phyloP scores from a whole-genome alignment of 2,888 invertebrate genomes.

The Penaeus monodon region DNA sequence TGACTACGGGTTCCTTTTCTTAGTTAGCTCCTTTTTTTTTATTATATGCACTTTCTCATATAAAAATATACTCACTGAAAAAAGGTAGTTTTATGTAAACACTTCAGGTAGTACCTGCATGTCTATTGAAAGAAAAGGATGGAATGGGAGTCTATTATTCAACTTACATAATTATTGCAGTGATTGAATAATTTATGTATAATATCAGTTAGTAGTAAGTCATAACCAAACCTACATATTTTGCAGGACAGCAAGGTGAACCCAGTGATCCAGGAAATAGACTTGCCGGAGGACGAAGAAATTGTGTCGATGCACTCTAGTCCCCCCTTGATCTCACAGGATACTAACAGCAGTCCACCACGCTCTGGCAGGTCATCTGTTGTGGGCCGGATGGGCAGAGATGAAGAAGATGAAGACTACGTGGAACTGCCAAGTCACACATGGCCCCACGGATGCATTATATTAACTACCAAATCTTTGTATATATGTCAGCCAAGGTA shows the following conservation, averaged over 20 bases:
- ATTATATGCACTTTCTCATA: no score
- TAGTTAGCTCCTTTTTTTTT: no score
- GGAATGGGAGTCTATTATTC: no score
- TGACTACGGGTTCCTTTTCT: no score
- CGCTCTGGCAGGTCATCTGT: slow-evolving; percentile 67
- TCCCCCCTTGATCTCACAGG: slow-evolving; percentile 68
- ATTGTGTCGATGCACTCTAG: slow-evolving; percentile 73
- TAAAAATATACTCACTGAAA: no score
- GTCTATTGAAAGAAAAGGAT: no score
- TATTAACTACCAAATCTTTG: slow-evolving; percentile 76
- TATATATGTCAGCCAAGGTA: slow-evolving; percentile 76
- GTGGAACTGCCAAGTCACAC: slow-evolving; percentile 68
- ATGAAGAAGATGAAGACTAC: slow-evolving; percentile 59
- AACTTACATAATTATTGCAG: no score
- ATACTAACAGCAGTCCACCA: slow-evolving; percentile 13
- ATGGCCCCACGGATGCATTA: slow-evolving; percentile 72
- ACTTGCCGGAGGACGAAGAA: slow-evolving; percentile 73
- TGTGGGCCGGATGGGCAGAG: slow-evolving; percentile 50
- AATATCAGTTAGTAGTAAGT: neutral
- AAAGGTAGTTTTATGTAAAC: no score
- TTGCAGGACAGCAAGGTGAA: slow-evolving; percentile 75
- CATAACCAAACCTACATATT: slow-evolving; percentile 50
- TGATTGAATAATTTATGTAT: neutral
- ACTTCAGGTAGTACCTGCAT: no score
- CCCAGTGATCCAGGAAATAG: slow-evolving; percentile 75